A percentile compares a stretch with the other conserved stretches of the same genome.
Evolutionary conservation across 2,888 invertebrate species (phyloP).

Genomic region (Cecidostiba fungosa): DNA sequence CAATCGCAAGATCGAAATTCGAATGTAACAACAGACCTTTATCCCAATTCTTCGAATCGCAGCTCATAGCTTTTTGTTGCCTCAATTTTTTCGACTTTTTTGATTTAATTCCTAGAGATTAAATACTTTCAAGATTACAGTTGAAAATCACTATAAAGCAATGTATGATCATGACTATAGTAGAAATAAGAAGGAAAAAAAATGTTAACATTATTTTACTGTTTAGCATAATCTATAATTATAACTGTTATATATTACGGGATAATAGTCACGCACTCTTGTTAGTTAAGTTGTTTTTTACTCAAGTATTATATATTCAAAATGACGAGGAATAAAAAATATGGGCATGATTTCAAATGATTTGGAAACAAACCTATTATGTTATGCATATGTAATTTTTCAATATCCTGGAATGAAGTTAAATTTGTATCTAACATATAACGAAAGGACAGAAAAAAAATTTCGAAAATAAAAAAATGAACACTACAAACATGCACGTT

Average conservation of each 20-base stretch:
- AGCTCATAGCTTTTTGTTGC: slow-evolving; percentile 49
- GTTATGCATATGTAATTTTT: not conserved
- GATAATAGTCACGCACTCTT: not conserved
- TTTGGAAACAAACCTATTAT: not conserved
- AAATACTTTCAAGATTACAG: slow-evolving; percentile 51
- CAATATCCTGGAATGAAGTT: not conserved
- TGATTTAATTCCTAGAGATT: slow-evolving; percentile 56
- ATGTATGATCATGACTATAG: not conserved
- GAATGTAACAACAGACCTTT: slow-evolving; percentile 59
- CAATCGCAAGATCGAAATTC: slow-evolving; percentile 26
- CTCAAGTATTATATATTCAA: not conserved
- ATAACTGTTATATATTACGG: not conserved
- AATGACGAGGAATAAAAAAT: not conserved
- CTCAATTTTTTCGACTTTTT: slow-evolving; percentile 60
- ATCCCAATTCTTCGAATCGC: slow-evolving; percentile 53
- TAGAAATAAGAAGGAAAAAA: not conserved
- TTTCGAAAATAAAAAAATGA: not conserved
- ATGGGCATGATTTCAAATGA: not conserved
- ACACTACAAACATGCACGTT: slow-evolving; percentile 3
- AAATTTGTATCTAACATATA: not conserved
- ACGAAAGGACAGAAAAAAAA: not conserved
- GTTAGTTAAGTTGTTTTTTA: not conserved
- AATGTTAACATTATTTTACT: not conserved
- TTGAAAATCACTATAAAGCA: slow-evolving; percentile 12
- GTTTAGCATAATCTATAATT: not conserved